Conservation (phyloP, 2,113 vertebrate species). For the Falcunculus frontatus region DNA sequence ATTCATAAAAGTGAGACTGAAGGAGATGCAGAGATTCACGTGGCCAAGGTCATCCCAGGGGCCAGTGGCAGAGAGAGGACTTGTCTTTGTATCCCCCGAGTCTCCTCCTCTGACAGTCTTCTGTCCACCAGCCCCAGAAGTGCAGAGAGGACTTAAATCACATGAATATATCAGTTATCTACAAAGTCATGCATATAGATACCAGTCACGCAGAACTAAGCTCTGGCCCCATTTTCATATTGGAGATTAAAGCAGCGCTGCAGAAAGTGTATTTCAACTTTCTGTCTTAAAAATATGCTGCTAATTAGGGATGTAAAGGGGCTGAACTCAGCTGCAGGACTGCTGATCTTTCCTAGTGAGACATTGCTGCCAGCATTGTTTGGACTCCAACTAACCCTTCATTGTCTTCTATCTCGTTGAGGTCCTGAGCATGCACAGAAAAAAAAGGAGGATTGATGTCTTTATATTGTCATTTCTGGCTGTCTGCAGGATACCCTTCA, state of each 20-base stretch:
- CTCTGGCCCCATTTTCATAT: conserved; percentile 3
- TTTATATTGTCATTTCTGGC: conserved; percentile 55
- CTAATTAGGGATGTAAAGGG: conserved; percentile 57
- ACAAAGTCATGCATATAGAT: conserved; percentile 4
- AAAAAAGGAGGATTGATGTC: conserved; percentile 27
- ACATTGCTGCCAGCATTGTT: conserved; percentile 56
- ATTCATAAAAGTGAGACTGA: background rate
- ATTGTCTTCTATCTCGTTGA: conserved; percentile 39
- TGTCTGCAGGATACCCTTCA: conserved; percentile 52
- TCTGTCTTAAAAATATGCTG: conserved; percentile 53
- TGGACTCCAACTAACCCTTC: conserved; percentile 52
- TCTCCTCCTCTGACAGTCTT: background rate
- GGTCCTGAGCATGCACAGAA: conserved; percentile 31
- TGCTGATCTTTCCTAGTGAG: conserved; percentile 47
- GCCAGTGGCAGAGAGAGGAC: background rate
- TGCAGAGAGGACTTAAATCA: background rate
- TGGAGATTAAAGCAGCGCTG: conserved; percentile 42
- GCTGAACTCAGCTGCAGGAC: conserved; percentile 43
- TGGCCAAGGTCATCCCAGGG: background rate
- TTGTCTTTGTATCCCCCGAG: background rate
- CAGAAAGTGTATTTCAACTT: conserved; percentile 52
- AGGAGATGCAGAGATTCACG: background rate
- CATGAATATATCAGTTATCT: background rate
- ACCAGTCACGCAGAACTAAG: conserved; percentile 30
- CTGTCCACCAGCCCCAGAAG: background rate